Evolutionary conservation across 2,113 vertebrate species (phyloP), one percentile per base, ranked within the genome.

Genomic region (Petaurus breviceps): DNA sequence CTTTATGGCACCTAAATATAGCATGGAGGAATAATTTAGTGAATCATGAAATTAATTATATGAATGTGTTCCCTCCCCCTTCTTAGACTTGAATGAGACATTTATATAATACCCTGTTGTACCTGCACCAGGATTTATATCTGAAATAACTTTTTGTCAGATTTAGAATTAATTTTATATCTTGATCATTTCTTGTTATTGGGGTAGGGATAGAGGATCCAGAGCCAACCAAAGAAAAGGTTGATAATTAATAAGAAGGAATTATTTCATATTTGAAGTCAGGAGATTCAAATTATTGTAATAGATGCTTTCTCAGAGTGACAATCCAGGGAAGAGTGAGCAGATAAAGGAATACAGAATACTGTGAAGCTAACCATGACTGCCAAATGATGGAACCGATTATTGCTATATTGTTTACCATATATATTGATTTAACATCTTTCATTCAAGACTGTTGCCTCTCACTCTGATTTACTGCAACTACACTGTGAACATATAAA

Each of bases 11-110:
- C 94, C 19, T 51, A 89, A 97, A 93, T 90, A 95, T 50, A 95
- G 28, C 3, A 47, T 77, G 54, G 0, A 11, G 55, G 19, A 94
- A 96, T 94, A 95, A 97, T 97, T 91, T 96, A 91, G 89, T 3
- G 5, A 3, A 53, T 47, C 46, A 51, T 94, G 23, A 97, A 54
- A 94, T 93, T 93, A 46, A 95, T 92, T 93, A 93, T 52, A 93
- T 84, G 93, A 89, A 89, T 77, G 9, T 89, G 8, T 92, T 97
- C 91, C 37, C 10, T 0, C 3, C 31, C 31, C 31, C 12, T 16
- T 68, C 10, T 89, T 95, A 52, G 51, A 97, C 92, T 50, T 94
- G 6, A 53, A 92, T 52, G n/a, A 51, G 7, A 3, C 97, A 95
- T 90, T 52, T 37, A 94, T 95, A 26, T 92, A 92, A 8, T 49